phyloP scores from a whole-genome alignment of 2,797 vertebrate species.

The Austrolebias charrua region DNA sequence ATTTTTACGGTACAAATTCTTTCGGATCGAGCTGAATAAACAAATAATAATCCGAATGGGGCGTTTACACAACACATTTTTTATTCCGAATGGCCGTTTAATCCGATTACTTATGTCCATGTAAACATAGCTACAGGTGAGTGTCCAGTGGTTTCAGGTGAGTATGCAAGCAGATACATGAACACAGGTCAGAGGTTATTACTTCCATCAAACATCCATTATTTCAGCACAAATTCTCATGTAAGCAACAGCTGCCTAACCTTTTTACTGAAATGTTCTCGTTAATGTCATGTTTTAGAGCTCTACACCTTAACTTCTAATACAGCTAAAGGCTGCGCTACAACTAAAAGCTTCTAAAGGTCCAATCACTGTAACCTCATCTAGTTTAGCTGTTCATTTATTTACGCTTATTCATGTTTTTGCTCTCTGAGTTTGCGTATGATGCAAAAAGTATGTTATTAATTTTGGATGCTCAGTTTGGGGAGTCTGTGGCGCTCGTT shows the following conservation, averaged over 20 bases:
- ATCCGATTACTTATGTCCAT: too few species aligned
- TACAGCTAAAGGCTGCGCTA: conserved; percentile 15
- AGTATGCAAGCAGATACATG: conserved; percentile 42
- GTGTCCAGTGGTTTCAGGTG: conserved; percentile 36
- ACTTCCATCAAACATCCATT: conserved; percentile 52
- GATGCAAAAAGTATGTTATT: not conserved
- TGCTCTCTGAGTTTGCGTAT: conserved; percentile 4
- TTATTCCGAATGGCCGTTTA: too few species aligned
- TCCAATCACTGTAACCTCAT: conserved; percentile 3
- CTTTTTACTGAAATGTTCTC: conserved; percentile 8
- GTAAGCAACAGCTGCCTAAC: conserved; percentile 37
- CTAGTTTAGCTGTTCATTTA: conserved; percentile 9
- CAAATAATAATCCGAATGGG: too few species aligned
- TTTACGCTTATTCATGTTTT: conserved; percentile 6
- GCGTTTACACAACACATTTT: too few species aligned
- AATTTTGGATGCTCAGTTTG: conserved; percentile 10
- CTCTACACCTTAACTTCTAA: not conserved
- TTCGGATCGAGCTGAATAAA: too few species aligned
- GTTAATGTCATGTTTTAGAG: too few species aligned
- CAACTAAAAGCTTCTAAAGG: too few species aligned
- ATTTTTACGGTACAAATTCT: too few species aligned
- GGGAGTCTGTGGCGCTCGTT: conserved; percentile 19
- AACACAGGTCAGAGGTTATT: conserved; percentile 56
- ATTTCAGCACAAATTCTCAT: conserved; percentile 23
- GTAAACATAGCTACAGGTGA: too few species aligned